A percentile compares a stretch with the other conserved stretches of the same genome.
These are phyloP conservation scores for Cettia cetti DNA, from an alignment of 2,113 vertebrate species.

Conservation along the genomic window DNA sequence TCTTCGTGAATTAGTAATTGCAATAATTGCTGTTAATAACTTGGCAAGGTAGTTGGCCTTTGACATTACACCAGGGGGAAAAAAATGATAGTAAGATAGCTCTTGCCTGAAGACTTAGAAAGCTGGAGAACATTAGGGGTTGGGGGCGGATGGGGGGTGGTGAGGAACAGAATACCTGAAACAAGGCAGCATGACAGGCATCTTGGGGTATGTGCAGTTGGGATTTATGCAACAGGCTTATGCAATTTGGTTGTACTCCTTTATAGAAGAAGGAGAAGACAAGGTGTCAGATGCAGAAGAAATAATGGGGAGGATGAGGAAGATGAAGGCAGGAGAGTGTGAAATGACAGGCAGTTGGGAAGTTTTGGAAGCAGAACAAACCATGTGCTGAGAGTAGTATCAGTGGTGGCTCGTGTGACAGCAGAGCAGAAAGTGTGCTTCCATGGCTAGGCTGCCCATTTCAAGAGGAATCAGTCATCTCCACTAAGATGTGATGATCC, in stretches of 20 bases:
- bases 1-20: background rate
- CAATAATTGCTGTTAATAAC: conserved; percentile 14
- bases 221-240: background rate
- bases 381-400: background rate
- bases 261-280: background rate
- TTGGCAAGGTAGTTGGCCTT: background rate
- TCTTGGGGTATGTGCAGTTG: background rate
- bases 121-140: background rate
- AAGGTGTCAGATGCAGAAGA: background rate
- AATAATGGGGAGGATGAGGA: background rate
- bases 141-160: background rate
- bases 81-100: background rate
- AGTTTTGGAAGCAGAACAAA: background rate
- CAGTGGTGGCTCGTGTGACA: background rate
- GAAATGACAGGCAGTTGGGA: background rate
- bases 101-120: background rate
- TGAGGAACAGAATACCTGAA: background rate
- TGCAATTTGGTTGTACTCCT: background rate
- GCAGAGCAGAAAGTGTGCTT: background rate
- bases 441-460: background rate
- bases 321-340: background rate
- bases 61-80: background rate
- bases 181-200: background rate
- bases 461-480: background rate
- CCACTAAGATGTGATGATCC: background rate